phyloP scores from a whole-genome alignment of 2,888 invertebrate species.

The Aspidiotus destructor region DNA sequence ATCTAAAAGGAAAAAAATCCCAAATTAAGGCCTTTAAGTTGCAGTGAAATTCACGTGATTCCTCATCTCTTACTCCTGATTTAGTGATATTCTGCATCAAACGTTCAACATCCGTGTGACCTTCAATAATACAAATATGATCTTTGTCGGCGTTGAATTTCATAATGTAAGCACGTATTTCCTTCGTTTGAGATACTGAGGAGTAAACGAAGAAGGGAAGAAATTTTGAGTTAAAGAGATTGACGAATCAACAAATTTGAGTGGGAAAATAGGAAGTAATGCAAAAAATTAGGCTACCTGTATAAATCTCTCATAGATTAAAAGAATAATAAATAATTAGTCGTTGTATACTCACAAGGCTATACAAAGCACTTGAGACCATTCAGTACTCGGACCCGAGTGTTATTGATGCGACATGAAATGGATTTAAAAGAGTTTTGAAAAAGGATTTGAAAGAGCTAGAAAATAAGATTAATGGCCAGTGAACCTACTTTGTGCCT shows the following conservation, averaged over 20 bases:
- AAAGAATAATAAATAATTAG: not conserved
- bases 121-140: slow-evolving; percentile 56
- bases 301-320: too few species aligned
- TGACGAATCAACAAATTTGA: slow-evolving; percentile 21
- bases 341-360: slow-evolving; percentile 49
- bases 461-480: too few species aligned
- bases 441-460: too few species aligned
- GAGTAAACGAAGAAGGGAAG: too few species aligned
- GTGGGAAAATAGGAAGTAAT: slow-evolving; percentile 25
- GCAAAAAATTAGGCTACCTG: not conserved
- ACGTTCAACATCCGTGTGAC: slow-evolving; percentile 50
- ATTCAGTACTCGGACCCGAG: slow-evolving; percentile 53
- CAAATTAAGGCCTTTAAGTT: not conserved
- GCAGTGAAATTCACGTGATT: too few species aligned
- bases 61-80: slow-evolving; percentile 16
- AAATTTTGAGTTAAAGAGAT: not conserved
- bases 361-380: slow-evolving; percentile 37
- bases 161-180: slow-evolving; percentile 41
- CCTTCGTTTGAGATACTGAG: too few species aligned
- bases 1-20: slow-evolving; percentile 40
- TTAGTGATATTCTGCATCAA: slow-evolving; percentile 54
- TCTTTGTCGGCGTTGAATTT: slow-evolving; percentile 50
- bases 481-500: too few species aligned
- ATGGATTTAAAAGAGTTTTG: slow-evolving; percentile 42
- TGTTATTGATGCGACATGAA: slow-evolving; percentile 44